Evolutionary conservation across 2,797 vertebrate genomes (phyloP).

Genomic region (Loris lydekkerianus): DNA sequence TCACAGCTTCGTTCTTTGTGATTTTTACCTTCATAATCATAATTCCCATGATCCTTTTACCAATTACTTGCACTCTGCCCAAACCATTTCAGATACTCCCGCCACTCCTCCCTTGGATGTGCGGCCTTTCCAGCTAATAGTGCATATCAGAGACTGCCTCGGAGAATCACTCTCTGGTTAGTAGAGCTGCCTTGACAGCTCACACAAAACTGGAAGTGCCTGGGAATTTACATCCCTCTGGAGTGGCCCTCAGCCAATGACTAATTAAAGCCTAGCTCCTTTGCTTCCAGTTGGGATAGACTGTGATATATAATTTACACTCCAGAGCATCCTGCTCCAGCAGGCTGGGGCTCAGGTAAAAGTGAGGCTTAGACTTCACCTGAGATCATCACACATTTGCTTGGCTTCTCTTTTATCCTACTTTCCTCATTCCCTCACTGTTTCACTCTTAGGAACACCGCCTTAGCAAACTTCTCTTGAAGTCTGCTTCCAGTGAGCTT

Average conservation of each 20-base stretch:
- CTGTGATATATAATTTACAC: not conserved
- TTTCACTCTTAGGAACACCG: not conserved
- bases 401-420: not conserved
- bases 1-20: conserved; percentile 8
- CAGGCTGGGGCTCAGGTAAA: not conserved
- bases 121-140: not conserved
- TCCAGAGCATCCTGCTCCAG: not conserved
- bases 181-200: not conserved
- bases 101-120: not conserved
- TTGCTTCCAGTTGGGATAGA: not conserved
- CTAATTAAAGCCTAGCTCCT: not conserved
- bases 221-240: not conserved
- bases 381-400: not conserved
- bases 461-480: not conserved
- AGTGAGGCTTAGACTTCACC: not conserved
- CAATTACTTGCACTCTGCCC: not conserved
- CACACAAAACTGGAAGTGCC: not conserved
- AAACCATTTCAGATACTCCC: not conserved
- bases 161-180: not conserved
- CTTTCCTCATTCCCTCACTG: not conserved
- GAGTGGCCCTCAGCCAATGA: not conserved
- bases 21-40: conserved; percentile 1
- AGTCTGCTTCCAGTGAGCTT: not conserved
- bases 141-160: conserved; percentile 26
- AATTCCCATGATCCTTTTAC: not conserved